Evolutionary conservation across 2,888 invertebrate genomes (phyloP), one percentile per base, ranked within the genome.

Genomic region (Watsonalla cultraria): DNA sequence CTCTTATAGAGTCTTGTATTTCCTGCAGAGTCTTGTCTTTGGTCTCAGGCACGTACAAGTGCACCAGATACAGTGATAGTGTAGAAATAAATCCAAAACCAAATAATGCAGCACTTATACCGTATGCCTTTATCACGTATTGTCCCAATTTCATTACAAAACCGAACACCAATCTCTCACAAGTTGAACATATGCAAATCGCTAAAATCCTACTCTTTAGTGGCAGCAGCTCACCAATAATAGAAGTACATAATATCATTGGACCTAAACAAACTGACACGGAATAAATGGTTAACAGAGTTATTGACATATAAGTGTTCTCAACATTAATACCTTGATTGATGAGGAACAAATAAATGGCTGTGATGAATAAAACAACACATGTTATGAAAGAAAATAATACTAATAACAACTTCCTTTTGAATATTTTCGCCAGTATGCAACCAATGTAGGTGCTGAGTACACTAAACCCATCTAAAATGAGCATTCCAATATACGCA

Each of bases 11-110:
- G 15, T 66, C 59, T 15, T 64, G 57, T 24, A 73, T 75, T 51
- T 69, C 69, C 52, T 60, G 62, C 45, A 70, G 46, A 13, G 65
- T 72, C 50, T 55, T 64, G 46, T 69, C 70, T 53, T 73, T 70
- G 7, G 72, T 72, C 55, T 74, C 76, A 0, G 77, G 76, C 39
- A 76, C 54, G 56, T 65, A 74, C 7, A 62, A 53, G 54, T 59
- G 74, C 42, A 72, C 49, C 0, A 74, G 48, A 11, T 62, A 13
- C 5, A 65, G 57, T 48, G 56, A 1, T 9, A 42, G 2, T 42
- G 42, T 11, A 9, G 42, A 42, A 2, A 42, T 42, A 9, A 11
- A 2, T 0, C 61, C 76, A 53, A 66, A 73, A 9, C 69, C 62
- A 6, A 75, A 54, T 52, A 73, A 76, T 1, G 66, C 59, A 0